phyloP scores from a whole-genome alignment of 2,888 invertebrate species.

The Isotomurus palustris region DNA sequence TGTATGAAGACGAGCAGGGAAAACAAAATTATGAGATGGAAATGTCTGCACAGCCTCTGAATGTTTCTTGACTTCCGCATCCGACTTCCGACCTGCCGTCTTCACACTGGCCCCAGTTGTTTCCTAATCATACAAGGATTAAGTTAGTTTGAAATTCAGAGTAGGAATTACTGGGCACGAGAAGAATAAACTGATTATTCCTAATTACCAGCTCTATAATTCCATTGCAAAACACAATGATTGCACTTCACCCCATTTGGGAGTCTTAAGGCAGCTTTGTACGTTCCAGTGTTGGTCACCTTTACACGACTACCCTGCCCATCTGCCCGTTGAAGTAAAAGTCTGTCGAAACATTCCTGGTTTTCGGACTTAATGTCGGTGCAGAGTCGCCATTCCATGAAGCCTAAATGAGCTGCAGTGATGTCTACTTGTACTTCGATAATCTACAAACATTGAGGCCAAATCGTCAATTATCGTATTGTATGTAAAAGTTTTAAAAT shows the following conservation, averaged over 20 bases:
- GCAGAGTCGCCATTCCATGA: slow-evolving; percentile 50
- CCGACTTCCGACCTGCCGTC: slow-evolving; percentile 7
- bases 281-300: slow-evolving; percentile 38
- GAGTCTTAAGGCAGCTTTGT: slow-evolving; percentile 31
- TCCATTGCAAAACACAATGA: slow-evolving; percentile 47
- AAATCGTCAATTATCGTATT: no score
- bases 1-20: no score
- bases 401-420: slow-evolving; percentile 50
- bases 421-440: slow-evolving; percentile 49
- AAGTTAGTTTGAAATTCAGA: not conserved
- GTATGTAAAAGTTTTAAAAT: no score
- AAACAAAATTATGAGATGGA: slow-evolving; percentile 10
- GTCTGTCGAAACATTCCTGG: slow-evolving; percentile 48
- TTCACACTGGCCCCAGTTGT: slow-evolving; percentile 19
- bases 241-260: slow-evolving; percentile 42
- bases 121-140: slow-evolving; percentile 5
- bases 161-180: not conserved
- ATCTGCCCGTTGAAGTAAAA: slow-evolving; percentile 48
- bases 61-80: slow-evolving; percentile 28
- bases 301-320: slow-evolving; percentile 41
- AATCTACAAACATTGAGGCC: no score
- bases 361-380: slow-evolving; percentile 35
- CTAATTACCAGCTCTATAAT: slow-evolving; percentile 41
- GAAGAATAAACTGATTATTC: not conserved
- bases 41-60: slow-evolving; percentile 22